phyloP scores from a whole-genome alignment of 2,888 invertebrate genomes.

The Pheosia tremula region DNA sequence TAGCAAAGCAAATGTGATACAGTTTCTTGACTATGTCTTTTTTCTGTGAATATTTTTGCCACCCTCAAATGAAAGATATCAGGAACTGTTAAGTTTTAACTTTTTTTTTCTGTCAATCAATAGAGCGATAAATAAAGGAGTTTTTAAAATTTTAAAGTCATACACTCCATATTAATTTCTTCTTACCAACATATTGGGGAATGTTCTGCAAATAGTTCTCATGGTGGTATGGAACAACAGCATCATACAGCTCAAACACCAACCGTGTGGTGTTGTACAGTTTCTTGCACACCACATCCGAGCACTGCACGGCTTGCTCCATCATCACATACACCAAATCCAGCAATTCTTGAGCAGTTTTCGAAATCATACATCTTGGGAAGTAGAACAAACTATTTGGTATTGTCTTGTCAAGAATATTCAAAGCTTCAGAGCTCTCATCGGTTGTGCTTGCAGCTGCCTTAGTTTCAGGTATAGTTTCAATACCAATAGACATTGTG shows the following conservation, averaged over 20 bases:
- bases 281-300: constrained; percentile 85
- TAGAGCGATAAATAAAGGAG: no score
- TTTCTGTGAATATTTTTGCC: no score
- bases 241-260: constrained; percentile 91
- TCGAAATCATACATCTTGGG: constrained; percentile 85
- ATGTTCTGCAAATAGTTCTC: constrained; percentile 91
- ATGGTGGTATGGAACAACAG: constrained; percentile 91
- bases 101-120: no score
- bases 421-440: constrained; percentile 62
- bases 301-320: constrained; percentile 86
- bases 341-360: constrained; percentile 86
- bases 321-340: constrained; percentile 87
- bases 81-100: no score
- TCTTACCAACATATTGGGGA: constrained; percentile 93
- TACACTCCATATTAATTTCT: no score
- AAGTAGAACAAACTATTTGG: constrained; percentile 78
- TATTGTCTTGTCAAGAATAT: constrained; percentile 69
- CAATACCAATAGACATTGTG: constrained; percentile 84
- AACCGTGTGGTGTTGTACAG: constrained; percentile 88
- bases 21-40: no score
- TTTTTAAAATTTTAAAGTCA: no score
- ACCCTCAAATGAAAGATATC: no score
- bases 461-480: constrained; percentile 57
- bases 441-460: constrained; percentile 18
- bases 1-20: no score